Evolutionary conservation across 30 jellyfish, hydroid and myxozoan species (phyloP), one percentile per base, ranked within the genome.

Genomic region (Mastigias papua): DNA sequence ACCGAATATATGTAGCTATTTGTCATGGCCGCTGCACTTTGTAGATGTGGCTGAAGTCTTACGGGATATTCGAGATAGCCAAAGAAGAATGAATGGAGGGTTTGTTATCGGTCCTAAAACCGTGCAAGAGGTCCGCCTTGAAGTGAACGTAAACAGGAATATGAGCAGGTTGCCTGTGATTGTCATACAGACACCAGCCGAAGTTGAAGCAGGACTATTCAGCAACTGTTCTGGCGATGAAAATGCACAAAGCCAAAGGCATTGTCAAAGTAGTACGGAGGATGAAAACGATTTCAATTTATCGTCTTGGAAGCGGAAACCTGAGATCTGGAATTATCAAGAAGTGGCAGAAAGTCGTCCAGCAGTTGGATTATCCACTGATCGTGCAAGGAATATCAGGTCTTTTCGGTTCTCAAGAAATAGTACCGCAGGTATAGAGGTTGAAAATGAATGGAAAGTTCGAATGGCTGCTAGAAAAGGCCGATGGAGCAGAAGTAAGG

Each of bases 111-210:
- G 51, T 48, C 51, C 76, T 8, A 82, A 49, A 70, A 1, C 20
- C n/a, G n/a, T 37, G 68, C 71, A 62, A 64, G 86, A 69, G 34
- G 46, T 79, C 23, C 63, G 63, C 73, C n/a, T 79, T 21, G 81
- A 63, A 30, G 34, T 79, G 90, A 37, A 32, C 25, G 78, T 66
- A 61, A 79, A 61, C 89, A 78, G 34, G 1, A 63, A 37, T 13
- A 35, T 63, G 50, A 79, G 91, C 91, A 68, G 91, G 84, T 69
- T 85, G 62, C 94, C 94, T 6, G 10, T 85, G 64, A 85, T 85
- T 60, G 86, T 85, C 8, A 29, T 85, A 46, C 86, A 85, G 67
- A 72, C 94, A 48, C 88, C 94, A 32, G 76, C 81, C 23, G 94
- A 85, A 73, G 94, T 85, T 2, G 94, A 85, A 63, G 79, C 94